Base-by-base conservation (phyloP, 2,113 vertebrate species). In the Sinocyclocheilus grahami region DNA sequence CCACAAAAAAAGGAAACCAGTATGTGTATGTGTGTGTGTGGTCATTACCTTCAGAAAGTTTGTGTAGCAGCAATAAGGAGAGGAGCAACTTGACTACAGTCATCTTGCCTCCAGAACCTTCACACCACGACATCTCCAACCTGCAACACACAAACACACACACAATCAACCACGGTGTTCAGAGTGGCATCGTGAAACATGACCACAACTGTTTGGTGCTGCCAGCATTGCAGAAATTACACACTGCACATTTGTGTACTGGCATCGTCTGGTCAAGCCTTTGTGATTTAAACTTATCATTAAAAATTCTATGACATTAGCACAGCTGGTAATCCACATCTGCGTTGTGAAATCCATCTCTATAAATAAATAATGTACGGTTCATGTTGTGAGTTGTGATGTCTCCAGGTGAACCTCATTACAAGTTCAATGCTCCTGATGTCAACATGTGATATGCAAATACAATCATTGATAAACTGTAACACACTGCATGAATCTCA, bases 101-200 rank as follows among this genome's bases (percentile, higher is more conserved):
- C 94, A 94, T 94, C 90, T 91, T 94, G 91, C 89, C 83, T n/a
- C 90, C 90, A 87, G 86, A 92, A 90, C 84, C 90, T 88, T 87
- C 89, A 88, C 88, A 82, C 93, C 92, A 90, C 89, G 48, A 88
- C 92, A 94, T 96, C 93, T 88, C 92, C 92, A 91, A 89, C 85
- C 77, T 81, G 46, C 39, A 85, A 82, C 46, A 60, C 85, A 83
- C 91, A 89, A 84, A 75, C 48, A 85, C 37, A 82, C 11, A 22
- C 60, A 78, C 22, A 46, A 24, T 46, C 39, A 58, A 46, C n/a
- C 69, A 42, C 20, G n/a, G 10, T 1, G 7, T 24, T 62, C 12
- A 39, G 33, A 79, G 14, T 30, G 24, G 18, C 69, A 22, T 71
- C 33, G 4, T 39, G 8, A 22, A 74, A 74, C 12, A 46, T 10